Conservation (phyloP, 2,888 invertebrate species). For the Tholera decimalis region DNA sequence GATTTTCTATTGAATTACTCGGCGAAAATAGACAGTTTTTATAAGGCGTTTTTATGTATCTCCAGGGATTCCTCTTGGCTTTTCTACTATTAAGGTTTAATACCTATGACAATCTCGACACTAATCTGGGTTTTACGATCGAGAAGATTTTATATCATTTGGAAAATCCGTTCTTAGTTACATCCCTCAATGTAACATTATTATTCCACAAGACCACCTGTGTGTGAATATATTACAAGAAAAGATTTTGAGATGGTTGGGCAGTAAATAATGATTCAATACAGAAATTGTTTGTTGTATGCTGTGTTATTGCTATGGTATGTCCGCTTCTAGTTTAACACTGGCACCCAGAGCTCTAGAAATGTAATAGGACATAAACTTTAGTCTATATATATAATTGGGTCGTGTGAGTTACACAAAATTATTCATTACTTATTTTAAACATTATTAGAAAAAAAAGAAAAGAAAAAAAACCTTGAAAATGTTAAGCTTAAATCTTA, state of each 20-base stretch:
- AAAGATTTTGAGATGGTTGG: neutral
- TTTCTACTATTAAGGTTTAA: slow-evolving; percentile 24
- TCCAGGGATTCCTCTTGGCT: slow-evolving; percentile 6
- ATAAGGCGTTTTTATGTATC: slow-evolving; percentile 19
- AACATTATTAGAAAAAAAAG: too few relatives aligned
- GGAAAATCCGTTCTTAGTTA: neutral
- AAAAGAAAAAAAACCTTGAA: too few relatives aligned
- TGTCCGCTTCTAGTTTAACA: too few relatives aligned
- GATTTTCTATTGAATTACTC: slow-evolving; percentile 29
- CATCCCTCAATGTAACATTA: neutral
- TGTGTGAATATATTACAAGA: slow-evolving; percentile 5
- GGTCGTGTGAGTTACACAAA: too few relatives aligned
- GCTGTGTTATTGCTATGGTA: too few relatives aligned
- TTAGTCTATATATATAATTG: too few relatives aligned
- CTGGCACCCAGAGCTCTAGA: too few relatives aligned
- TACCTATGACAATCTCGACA: slow-evolving; percentile 26
- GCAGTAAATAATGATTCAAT: neutral
- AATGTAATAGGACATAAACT: too few relatives aligned
- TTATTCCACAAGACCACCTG: neutral
- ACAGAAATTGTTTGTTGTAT: neutral
- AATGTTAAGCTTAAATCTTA: too few relatives aligned
- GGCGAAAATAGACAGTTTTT: slow-evolving; percentile 3
- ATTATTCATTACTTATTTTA: too few relatives aligned
- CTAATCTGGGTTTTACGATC: slow-evolving; percentile 36
- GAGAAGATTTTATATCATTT: slow-evolving; percentile 37